A percentile compares a stretch with the other conserved stretches of the same genome.
phyloP scores from a whole-genome alignment of 1,140 invertebrate genomes.

The Zaprionus davidi region DNA sequence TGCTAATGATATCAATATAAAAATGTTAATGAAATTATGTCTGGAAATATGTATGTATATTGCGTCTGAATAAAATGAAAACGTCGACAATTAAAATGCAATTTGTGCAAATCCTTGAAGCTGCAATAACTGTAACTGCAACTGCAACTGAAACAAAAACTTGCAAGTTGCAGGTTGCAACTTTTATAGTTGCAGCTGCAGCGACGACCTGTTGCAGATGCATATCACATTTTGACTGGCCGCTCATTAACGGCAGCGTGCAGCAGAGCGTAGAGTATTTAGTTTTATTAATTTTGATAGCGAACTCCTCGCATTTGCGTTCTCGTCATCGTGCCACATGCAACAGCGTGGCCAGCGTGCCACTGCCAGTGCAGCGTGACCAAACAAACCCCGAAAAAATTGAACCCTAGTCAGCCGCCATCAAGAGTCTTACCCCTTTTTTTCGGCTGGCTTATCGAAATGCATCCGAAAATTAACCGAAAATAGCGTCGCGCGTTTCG shows the following conservation, averaged over 20 bases:
- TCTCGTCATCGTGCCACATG: conserved; percentile 65
- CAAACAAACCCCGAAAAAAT: conserved; percentile 44
- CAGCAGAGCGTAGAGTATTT: conserved; percentile 49
- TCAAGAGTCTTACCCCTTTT: conserved; percentile 48
- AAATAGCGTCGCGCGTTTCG: conserved; percentile 51
- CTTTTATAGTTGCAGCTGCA: conserved; percentile 40
- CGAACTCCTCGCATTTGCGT: conserved; percentile 48
- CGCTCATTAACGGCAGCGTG: conserved; percentile 64
- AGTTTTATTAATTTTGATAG: conserved; percentile 70
- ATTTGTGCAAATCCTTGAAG: conserved; percentile 65
- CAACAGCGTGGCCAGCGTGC: conserved; percentile 41
- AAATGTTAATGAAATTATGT: conserved; percentile 40
- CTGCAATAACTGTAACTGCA: conserved; percentile 27
- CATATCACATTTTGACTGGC: conserved; percentile 50
- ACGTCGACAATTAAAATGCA: conserved; percentile 72
- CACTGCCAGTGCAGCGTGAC: conserved; percentile 60
- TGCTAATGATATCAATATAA: conserved; percentile 60
- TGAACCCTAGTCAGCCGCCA: conserved; percentile 12
- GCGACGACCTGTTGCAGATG: conserved; percentile 59
- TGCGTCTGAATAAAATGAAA: background rate
- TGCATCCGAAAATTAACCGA: conserved; percentile 38
- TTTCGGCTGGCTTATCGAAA: conserved; percentile 3
- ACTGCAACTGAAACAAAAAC: background rate
- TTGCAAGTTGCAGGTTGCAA: conserved; percentile 15
- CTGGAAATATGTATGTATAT: background rate